phyloP scores from a whole-genome alignment of 2,888 invertebrate genomes.

The Griposia aprilina region DNA sequence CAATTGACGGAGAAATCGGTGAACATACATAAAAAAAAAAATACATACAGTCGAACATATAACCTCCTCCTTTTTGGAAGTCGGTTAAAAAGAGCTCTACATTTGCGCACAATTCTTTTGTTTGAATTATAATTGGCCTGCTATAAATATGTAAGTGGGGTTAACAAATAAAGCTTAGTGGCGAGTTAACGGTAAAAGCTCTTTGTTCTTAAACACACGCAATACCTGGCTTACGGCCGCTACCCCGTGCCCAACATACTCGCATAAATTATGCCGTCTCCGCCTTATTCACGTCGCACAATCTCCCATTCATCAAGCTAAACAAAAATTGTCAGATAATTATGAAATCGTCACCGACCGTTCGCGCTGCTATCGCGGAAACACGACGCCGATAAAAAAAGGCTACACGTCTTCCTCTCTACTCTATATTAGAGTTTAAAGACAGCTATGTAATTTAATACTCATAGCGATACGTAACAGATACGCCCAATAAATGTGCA shows the following conservation, averaged over 20 bases:
- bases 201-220: conserved; percentile 82
- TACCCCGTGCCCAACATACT: conserved; percentile 58
- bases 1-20: no score
- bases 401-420: background rate
- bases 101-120: conserved; percentile 37
- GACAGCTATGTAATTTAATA: background rate
- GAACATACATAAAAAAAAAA: no score
- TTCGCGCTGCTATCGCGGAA: background rate
- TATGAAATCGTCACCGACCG: background rate
- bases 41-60: no score
- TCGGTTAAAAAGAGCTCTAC: conserved; percentile 12
- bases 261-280: conserved; percentile 77
- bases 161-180: conserved; percentile 64
- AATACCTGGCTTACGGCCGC: conserved; percentile 70
- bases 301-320: conserved; percentile 47
- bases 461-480: no score
- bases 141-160: conserved; percentile 64
- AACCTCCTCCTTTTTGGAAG: no score
- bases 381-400: background rate
- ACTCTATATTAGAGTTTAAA: background rate
- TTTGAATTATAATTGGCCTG: conserved; percentile 54
- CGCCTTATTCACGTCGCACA: conserved; percentile 61
- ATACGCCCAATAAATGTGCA: background rate
- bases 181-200: conserved; percentile 66
- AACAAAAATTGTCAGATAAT: background rate